Base-by-base conservation (phyloP, 1,140 invertebrate species). In the Pollicipes pollicipes region DNA sequence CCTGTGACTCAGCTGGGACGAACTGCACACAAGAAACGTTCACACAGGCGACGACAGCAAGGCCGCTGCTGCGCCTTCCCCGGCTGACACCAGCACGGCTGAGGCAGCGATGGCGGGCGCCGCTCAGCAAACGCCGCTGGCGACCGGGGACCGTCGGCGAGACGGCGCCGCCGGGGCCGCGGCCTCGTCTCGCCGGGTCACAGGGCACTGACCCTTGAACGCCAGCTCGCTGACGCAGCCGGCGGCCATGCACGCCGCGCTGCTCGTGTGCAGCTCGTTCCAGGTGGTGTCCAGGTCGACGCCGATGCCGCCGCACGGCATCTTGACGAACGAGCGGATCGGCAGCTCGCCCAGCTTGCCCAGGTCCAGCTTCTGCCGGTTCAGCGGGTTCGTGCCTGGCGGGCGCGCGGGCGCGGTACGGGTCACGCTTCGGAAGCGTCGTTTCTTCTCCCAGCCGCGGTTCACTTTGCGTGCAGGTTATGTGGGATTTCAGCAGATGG, bases 241-340 rank as follows among this genome's bases (percentile, higher is more conserved):
- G 67, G 90, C 92, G 58, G 96, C 95, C 86, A 96, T 92, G 73
- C 94, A 84, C 24, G 95, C 93, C 6, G 96, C 97, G 58, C 90
- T 86, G 21, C 94, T 88, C 29, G 97, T 99, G 78, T 95, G 91
- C 67, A 91, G 81, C 77, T 98, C 95, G 83, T 97, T 96, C 95
- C 96, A 99, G 26, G 95, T 95, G 16, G 97, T 99, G 78, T 97
- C 95, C 21, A 92, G 90, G 82, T 99, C 96, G 10, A 98, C 93
- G 68, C 97, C 97, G 69, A 99, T 87, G 24, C 96, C 97, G 68
- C 95, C 95, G 83, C 97, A 99, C 10, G 90, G 87, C 66, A 99
- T 81, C 72, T 91, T 85, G 3, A 96, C 90, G 77, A 97, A 94
- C 79, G 86, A 91, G 74, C 91, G 91, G 37, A 94, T 87, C 16